Percentiles rank a stretch among this genome's conserved stretches.
phyloP scores from a whole-genome alignment of 2,797 vertebrate species.

The Sebastes vulpes region DNA sequence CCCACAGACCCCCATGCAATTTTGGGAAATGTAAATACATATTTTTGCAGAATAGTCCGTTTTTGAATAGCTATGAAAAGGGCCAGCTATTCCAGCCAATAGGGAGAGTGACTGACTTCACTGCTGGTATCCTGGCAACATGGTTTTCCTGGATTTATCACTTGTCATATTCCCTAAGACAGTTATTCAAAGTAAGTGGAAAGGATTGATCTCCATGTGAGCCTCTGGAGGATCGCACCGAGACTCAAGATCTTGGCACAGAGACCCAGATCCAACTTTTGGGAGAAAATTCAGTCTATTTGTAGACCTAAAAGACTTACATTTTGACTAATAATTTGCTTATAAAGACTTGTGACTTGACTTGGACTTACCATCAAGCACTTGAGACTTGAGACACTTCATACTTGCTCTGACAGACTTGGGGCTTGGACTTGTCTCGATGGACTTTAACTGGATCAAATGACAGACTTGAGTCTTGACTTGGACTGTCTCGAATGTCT shows the following conservation, averaged over 20 bases:
- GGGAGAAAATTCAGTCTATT: neutral
- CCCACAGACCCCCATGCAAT: constrained; percentile 46
- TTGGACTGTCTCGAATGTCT: neutral
- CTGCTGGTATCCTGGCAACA: constrained; percentile 27
- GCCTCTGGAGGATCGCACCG: neutral
- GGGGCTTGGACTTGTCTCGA: neutral
- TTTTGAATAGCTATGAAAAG: constrained; percentile 43
- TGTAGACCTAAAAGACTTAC: neutral
- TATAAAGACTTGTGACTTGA: neutral
- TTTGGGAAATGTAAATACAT: constrained; percentile 64
- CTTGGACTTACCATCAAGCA: neutral
- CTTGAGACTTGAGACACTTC: neutral
- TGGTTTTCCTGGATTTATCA: constrained; percentile 21
- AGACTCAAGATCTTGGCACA: constrained; percentile 35
- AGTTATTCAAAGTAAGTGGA: constrained; percentile 11
- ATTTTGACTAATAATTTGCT: neutral
- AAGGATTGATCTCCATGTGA: neutral
- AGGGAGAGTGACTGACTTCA: constrained; percentile 12
- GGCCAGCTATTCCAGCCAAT: constrained; percentile 26
- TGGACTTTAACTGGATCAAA: neutral
- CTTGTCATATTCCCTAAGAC: constrained; percentile 39
- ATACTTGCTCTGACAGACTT: neutral
- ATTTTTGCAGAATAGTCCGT: constrained; percentile 33
- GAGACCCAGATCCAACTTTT: neutral
- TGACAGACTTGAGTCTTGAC: neutral